Evolutionary conservation across 2,113 vertebrate genomes (phyloP).

Genomic region (Aegypius monachus): DNA sequence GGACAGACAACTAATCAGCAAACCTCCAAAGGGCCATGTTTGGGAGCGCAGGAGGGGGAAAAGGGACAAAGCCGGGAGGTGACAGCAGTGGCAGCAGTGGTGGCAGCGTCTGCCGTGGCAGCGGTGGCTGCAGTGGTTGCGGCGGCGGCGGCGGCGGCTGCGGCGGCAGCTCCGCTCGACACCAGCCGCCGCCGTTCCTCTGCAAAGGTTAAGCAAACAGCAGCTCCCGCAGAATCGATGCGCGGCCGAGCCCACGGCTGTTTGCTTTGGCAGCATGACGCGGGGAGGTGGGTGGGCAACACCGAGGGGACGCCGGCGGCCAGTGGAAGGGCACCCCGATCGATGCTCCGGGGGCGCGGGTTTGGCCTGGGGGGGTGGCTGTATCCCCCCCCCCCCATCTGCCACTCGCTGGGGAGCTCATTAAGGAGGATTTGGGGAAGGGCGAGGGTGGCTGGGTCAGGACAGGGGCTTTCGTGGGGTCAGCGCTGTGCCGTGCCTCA

Average conservation of each 20-base stretch:
- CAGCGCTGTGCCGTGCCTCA: not conserved
- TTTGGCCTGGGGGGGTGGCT: not conserved
- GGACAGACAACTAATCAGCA: rapidly evolving
- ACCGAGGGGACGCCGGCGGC: not conserved
- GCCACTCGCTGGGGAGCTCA: rapidly evolving
- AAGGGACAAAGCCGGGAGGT: not conserved
- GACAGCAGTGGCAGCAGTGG: not conserved
- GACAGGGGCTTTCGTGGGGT: rapidly evolving
- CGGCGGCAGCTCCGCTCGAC: not conserved
- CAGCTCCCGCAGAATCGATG: conserved; percentile 70
- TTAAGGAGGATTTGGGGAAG: not conserved
- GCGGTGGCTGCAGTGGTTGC: not conserved
- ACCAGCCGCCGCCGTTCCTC: conserved; percentile 21
- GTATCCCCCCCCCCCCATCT: no score
- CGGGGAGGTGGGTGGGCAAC: not conserved
- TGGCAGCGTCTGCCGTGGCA: rapidly evolving
- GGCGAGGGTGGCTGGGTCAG: rapidly evolving
- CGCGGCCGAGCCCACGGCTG: conserved; percentile 56
- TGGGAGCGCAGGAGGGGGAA: not conserved
- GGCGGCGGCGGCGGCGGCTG: not conserved
- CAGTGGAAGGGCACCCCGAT: not conserved
- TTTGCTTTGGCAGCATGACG: conserved; percentile 72
- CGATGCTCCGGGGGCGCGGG: rapidly evolving
- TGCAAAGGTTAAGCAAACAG: conserved; percentile 81
- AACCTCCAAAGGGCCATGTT: not conserved